phyloP scores from a whole-genome alignment of 2,888 invertebrate species.

The Aporophyla nigra region DNA sequence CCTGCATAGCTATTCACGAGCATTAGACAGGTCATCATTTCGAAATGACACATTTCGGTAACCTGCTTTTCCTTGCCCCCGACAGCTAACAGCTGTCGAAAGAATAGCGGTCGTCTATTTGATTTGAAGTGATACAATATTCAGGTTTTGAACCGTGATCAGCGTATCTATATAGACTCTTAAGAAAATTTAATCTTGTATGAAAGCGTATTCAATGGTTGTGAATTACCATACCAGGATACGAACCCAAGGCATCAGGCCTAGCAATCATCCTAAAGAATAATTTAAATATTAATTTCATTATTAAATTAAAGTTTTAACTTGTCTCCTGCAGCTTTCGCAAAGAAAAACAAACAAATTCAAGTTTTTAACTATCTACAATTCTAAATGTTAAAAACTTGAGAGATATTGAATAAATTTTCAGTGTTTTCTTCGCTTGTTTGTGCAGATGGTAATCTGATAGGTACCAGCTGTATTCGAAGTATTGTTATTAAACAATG shows the following conservation, averaged over 20 bases:
- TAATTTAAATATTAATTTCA: background rate
- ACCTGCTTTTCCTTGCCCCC: too few relatives aligned
- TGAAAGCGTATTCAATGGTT: too few relatives aligned
- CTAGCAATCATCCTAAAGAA: background rate
- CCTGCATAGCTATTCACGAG: too few relatives aligned
- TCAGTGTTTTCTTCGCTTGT: slow-evolving; percentile 10
- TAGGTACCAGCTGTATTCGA: background rate
- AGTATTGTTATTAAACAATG: slow-evolving; percentile 23
- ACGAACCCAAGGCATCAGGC: background rate
- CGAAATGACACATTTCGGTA: too few relatives aligned
- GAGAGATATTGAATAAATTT: slow-evolving; percentile 23
- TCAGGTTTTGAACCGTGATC: too few relatives aligned
- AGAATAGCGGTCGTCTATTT: too few relatives aligned
- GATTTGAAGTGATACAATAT: too few relatives aligned
- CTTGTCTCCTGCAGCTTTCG: background rate
- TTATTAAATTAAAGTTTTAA: slow-evolving; percentile 4
- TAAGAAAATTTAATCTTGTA: too few relatives aligned
- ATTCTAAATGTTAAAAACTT: slow-evolving; percentile 38
- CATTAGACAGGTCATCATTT: too few relatives aligned
- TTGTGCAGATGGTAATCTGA: slow-evolving; percentile 23
- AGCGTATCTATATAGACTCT: too few relatives aligned
- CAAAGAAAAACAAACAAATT: slow-evolving; percentile 4
- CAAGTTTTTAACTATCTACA: slow-evolving; percentile 20
- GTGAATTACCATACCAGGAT: background rate
- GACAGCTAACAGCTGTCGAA: too few relatives aligned